Conservation (phyloP, 2,888 invertebrate genomes). For the Drosophila affinis region DNA sequence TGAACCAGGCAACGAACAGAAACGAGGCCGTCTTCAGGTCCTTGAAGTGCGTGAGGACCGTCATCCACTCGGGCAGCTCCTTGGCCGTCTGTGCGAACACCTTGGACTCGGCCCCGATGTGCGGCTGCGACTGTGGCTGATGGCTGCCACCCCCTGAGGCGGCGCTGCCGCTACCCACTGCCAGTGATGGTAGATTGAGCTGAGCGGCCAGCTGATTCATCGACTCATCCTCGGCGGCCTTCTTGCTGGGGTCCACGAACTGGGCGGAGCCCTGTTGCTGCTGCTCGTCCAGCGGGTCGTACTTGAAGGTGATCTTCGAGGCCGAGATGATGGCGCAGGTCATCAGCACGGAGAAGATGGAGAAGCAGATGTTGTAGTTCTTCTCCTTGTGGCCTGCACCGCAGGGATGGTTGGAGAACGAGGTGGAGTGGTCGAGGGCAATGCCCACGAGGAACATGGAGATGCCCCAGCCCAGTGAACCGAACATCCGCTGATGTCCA, state of each 20-base stretch:
- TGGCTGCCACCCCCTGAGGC: slow-evolving; percentile 68
- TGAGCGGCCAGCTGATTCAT: slow-evolving; percentile 93
- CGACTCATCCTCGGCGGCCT: slow-evolving; percentile 90
- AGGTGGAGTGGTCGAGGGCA: slow-evolving; percentile 97
- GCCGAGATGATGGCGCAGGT: slow-evolving; percentile 96
- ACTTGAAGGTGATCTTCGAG: slow-evolving; percentile 90
- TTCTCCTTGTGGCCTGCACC: slow-evolving; percentile 95
- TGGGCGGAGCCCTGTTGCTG: slow-evolving; percentile 80
- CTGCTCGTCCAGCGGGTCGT: slow-evolving; percentile 84
- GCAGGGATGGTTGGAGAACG: slow-evolving; percentile 97
- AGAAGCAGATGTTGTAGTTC: slow-evolving; percentile 99
- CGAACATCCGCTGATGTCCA: slow-evolving; percentile 99
- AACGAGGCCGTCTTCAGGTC: slow-evolving; percentile 96
- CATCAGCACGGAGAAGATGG: slow-evolving; percentile 98
- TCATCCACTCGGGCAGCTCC: slow-evolving; percentile 97
- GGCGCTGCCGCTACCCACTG: slow-evolving; percentile 84
- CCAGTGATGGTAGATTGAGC: slow-evolving; percentile 91
- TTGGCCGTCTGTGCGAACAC: slow-evolving; percentile 96
- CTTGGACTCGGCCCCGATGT: slow-evolving; percentile 88
- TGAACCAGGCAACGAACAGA: slow-evolving; percentile 98
- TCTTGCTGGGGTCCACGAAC: slow-evolving; percentile 83
- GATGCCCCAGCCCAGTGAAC: slow-evolving; percentile 98
- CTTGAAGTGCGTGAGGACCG: slow-evolving; percentile 94
- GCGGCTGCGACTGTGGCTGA: slow-evolving; percentile 83
- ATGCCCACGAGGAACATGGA: slow-evolving; percentile 98